Conservation (phyloP, 2,797 vertebrate species). For the Pteronotus mesoamericanus region DNA sequence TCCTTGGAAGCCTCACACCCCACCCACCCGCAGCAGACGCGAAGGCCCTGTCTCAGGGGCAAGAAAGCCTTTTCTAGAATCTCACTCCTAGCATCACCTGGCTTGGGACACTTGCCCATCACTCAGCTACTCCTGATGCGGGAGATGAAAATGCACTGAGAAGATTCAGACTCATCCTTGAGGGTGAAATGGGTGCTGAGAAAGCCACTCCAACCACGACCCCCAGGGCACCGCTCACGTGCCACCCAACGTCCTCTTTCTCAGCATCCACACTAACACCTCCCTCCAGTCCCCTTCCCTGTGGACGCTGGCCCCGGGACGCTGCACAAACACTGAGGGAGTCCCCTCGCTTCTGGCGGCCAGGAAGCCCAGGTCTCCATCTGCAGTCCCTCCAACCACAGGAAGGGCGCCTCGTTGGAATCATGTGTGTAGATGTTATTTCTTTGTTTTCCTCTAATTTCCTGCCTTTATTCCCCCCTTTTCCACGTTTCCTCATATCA, state of each 20-base stretch:
- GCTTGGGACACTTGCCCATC: background rate
- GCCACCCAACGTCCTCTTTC: background rate
- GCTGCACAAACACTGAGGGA: background rate
- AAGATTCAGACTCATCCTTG: background rate
- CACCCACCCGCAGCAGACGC: background rate
- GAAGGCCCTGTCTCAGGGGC: background rate
- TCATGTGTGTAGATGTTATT: background rate
- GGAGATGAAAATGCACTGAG: background rate
- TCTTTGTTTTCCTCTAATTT: background rate
- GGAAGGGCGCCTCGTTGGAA: background rate
- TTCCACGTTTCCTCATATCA: background rate
- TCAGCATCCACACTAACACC: background rate
- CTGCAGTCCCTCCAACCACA: background rate
- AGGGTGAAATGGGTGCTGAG: background rate
- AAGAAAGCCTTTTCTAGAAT: background rate
- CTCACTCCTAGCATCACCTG: background rate
- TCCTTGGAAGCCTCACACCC: background rate
- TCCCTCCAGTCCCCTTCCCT: no score
- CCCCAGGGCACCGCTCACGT: background rate
- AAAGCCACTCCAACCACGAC: background rate
- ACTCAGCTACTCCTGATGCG: background rate
- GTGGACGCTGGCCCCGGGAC: rapidly evolving
- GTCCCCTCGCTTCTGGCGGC: background rate
- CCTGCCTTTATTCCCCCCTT: background rate
- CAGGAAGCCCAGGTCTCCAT: background rate